Base-by-base conservation (phyloP, 2,888 invertebrate species). In the Chouioia cunea region DNA sequence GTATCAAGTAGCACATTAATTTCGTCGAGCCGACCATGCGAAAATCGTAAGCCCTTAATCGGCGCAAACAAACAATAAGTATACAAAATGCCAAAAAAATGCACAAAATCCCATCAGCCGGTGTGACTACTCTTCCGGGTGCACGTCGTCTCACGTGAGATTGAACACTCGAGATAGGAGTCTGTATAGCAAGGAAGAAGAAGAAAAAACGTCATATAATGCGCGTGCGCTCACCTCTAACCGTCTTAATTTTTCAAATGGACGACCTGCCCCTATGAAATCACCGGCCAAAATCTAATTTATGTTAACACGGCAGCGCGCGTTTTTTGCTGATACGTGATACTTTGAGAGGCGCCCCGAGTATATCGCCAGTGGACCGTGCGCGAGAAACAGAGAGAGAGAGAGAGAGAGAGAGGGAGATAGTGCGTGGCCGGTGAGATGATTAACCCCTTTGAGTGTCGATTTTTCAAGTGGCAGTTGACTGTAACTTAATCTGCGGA, bases 271-370 rank as follows among this genome's bases (percentile, higher is more conserved):
- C 22, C 36, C 4, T n/a, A 44, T n/a, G 10, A 48, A 57, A 63
- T 63, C 68, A 60, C 54, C 56, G 22, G 63, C 65, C 18, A 44
- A 68, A 65, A 68, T 72, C 57, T 69, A 72, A 72, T 72, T 68
- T 69, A 69, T 69, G 72, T 72, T 72, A 72, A 69, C 72, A 36
- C 68, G 70, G n/a, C n/a, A n/a, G n/a, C 12, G 23, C 12, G 43
- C 8, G 2, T 63, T 71, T 71, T 67, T 58, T 48, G 58, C 71
- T 56, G 73, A 73, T 70, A 73, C 63, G 57, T 47, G 73, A 73
- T 73, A 73, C 73, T 73, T 70, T 70, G 18, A 48, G 6, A 27
- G 27, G 64, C 64, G 54, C 27, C 62, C 64, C 46, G 18, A 27
- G 22, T 43, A 59, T 47, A 48, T 50, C 36, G 58, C 36, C 63